Conservation (phyloP, 2,113 vertebrate species). For the Chloroceryle aenea region DNA sequence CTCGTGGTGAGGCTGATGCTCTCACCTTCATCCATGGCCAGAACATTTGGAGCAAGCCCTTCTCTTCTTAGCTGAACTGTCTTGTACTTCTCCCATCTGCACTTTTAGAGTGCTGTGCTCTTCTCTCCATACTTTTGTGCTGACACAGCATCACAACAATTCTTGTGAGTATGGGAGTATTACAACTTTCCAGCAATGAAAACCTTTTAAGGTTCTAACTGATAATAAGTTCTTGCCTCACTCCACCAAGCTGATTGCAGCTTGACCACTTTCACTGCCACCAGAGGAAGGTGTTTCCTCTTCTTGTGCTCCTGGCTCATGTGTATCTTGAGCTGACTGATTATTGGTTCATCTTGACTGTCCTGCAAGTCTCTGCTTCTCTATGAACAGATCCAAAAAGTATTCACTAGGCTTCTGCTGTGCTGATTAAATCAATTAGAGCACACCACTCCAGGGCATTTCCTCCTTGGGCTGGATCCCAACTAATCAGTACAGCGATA, state of each 20-base stretch:
- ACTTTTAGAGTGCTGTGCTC: background rate
- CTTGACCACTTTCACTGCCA: background rate
- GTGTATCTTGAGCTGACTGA: background rate
- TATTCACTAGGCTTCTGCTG: background rate
- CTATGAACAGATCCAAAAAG: background rate
- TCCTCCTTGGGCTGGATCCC: constrained; percentile 27
- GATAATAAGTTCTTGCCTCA: background rate
- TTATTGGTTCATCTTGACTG: background rate
- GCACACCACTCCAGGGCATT: background rate
- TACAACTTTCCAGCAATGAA: background rate
- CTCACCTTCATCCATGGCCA: background rate
- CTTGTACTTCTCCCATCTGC: background rate
- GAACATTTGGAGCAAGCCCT: background rate
- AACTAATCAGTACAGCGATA: background rate
- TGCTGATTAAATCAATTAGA: constrained; percentile 13
- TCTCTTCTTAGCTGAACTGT: background rate
- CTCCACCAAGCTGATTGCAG: background rate
- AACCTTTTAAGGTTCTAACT: background rate
- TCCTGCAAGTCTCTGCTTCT: background rate
- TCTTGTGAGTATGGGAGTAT: background rate
- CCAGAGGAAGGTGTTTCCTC: background rate
- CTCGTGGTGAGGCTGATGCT: background rate
- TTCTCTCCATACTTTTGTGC: background rate
- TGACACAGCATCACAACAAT: background rate
- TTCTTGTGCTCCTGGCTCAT: background rate